Base-by-base conservation (phyloP, 2,113 vertebrate species). In the Spea multiplicata region DNA sequence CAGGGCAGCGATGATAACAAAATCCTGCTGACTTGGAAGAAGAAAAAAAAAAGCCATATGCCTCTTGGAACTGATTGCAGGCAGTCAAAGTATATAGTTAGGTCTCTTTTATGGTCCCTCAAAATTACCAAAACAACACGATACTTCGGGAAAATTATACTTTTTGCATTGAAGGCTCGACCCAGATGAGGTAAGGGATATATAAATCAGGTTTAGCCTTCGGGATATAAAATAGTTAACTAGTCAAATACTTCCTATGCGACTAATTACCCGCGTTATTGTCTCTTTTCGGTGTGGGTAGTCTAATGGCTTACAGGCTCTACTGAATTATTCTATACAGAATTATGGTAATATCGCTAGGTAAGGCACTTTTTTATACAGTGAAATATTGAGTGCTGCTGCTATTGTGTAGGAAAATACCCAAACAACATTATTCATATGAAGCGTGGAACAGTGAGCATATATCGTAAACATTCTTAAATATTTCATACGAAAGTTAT, bases 51-150 rank as follows among this genome's bases (percentile, higher is more conserved):
- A 82, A 84, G 52, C 72, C 82, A 83, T 87, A 82, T 84, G 83
- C 49, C 86, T 76, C 83, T 86, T 87, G 67, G 81, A 83, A 80
- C 52, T 82, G 81, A 86, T 86, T 85, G 83, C 73, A 81, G 62
- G 69, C 71, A 64, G 8, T 76, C 80, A 74, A 82, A 14, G 75
- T 83, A 73, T 50, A 46, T 80, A 80, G 77, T 74, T 80, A 80
- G 81, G 81, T 45, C 72, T 72, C 75, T 84, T 59, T 74, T 85
- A 77, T 89, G 86, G 84, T 76, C 83, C 66, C 82, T 85, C 66
- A 64, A 85, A 89, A 85, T 78, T 69, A 65, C 74, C 84, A 84
- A 84, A 87, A 74, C 78, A 80, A 74, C 62, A 48, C 48, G 49
- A 68, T 16, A 73, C 45, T 61, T 67, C 30, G 52, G 44, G 8